Base-by-base conservation (phyloP, 2,888 invertebrate species). In the Pterostichus madidus region DNA sequence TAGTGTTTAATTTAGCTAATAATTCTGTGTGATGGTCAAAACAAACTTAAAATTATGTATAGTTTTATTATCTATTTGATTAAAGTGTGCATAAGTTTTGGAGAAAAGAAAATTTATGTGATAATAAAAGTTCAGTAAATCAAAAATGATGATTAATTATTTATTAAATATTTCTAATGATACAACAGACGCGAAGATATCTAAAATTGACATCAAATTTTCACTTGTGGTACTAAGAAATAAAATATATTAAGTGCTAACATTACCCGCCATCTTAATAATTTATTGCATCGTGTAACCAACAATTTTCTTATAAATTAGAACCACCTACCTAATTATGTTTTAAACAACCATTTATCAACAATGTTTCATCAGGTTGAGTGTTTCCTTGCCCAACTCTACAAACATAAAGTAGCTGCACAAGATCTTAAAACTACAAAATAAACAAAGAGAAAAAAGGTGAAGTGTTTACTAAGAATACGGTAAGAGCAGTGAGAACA, bases 281-380 rank as follows among this genome's bases (percentile, higher is more conserved):
- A 75, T 75, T 75, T 75, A 75, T 52, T 13, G 44, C 52, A n/a
- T 6, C 6, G 10, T 31, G 52, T 32, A 75, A 49, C 75, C 75
- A 75, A 49, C 52, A 75, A 75, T 75, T 75, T 75, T 52, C 75
- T 32, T 75, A 75, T 75, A 75, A 75, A 71, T 71, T 75, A 75
- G 52, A 75, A 32, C 75, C 49, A 75, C 75, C 75, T 52, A 52
- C 75, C 52, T 75, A 75, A 75, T 75, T 52, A 75, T 49, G 24
- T 49, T 75, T 75, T 75, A 75, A 75, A 75, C 52, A 75, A 17
- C 52, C 75, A 75, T 75, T 75, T 52, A 75, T 75, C 75, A 75
- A 75, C 31, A 44, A 73, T n/a, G 49, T 49, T 24, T 71, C 71
- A 71, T 13, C 71, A 39, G 32, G 61, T 61, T 24, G 32, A 61